Conservation (phyloP, 2,113 vertebrate species). For the Megaleporinus macrocephalus region DNA sequence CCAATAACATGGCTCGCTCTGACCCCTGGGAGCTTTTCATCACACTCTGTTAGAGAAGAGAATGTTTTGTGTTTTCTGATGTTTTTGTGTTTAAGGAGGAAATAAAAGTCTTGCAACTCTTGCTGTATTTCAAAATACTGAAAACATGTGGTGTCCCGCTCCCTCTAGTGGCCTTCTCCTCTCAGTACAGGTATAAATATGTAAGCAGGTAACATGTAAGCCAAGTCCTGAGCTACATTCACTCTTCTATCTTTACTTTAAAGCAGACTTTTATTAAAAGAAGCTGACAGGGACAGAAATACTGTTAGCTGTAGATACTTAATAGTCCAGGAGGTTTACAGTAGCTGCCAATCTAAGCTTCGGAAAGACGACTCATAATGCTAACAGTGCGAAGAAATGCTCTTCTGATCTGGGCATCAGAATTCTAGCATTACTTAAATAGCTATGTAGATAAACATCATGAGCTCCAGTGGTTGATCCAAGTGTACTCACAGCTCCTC, state of each 20-base stretch:
- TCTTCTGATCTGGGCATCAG: background rate
- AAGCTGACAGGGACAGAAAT: no score
- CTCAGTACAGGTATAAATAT: background rate
- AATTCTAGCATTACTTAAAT: background rate
- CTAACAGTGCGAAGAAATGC: background rate
- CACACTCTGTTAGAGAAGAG: no score
- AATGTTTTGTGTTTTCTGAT: no score
- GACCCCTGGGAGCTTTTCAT: no score
- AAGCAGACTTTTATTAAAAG: no score
- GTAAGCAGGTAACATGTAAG: background rate
- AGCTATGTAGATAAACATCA: slow-evolving; percentile 11
- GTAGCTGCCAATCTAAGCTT: background rate
- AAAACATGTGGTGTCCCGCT: background rate
- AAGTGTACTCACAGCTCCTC: background rate
- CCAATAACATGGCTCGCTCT: no score
- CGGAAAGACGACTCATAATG: background rate
- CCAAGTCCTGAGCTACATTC: no score
- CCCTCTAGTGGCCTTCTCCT: background rate
- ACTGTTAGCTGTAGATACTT: background rate
- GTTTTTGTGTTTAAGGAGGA: background rate
- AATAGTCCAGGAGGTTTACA: background rate
- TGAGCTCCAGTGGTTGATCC: background rate
- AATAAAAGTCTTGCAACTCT: background rate
- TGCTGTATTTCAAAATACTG: background rate
- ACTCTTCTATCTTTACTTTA: no score